phyloP scores from a whole-genome alignment of 2,113 vertebrate species.

The Semicossyphus pulcher region DNA sequence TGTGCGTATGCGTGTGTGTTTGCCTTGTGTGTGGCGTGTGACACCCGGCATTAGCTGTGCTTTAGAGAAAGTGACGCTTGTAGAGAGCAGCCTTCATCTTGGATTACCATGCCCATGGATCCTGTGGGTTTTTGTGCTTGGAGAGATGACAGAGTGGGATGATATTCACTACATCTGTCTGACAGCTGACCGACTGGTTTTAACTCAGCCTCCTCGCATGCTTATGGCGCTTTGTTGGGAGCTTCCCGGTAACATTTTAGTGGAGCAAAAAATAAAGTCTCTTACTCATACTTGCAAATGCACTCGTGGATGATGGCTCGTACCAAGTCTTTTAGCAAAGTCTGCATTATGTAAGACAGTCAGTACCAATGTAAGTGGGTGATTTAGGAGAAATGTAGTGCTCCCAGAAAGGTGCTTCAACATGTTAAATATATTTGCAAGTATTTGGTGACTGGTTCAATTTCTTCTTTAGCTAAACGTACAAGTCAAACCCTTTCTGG shows the following conservation, averaged over 20 bases:
- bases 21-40: slow-evolving; percentile 40
- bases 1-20: slow-evolving; percentile 18
- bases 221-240: slow-evolving; percentile 32
- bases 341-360: background rate
- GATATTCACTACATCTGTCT: slow-evolving; percentile 71
- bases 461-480: too few relatives aligned
- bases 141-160: slow-evolving; percentile 53
- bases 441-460: too few relatives aligned
- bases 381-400: background rate
- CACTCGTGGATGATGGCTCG: background rate
- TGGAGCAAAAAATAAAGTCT: slow-evolving; percentile 15
- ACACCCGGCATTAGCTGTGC: slow-evolving; percentile 61
- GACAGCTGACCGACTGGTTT: slow-evolving; percentile 75
- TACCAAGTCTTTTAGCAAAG: background rate
- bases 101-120: slow-evolving; percentile 72
- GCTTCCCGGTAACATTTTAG: slow-evolving; percentile 39
- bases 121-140: slow-evolving; percentile 64
- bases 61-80: slow-evolving; percentile 57
- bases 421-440: too few relatives aligned
- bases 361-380: background rate
- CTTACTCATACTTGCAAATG: slow-evolving; percentile 1
- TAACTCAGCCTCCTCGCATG: slow-evolving; percentile 60
- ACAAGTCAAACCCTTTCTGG: background rate
- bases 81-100: slow-evolving; percentile 73
- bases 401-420: background rate